phyloP scores from a whole-genome alignment of 2,888 invertebrate genomes.

The Eilema depressum region DNA sequence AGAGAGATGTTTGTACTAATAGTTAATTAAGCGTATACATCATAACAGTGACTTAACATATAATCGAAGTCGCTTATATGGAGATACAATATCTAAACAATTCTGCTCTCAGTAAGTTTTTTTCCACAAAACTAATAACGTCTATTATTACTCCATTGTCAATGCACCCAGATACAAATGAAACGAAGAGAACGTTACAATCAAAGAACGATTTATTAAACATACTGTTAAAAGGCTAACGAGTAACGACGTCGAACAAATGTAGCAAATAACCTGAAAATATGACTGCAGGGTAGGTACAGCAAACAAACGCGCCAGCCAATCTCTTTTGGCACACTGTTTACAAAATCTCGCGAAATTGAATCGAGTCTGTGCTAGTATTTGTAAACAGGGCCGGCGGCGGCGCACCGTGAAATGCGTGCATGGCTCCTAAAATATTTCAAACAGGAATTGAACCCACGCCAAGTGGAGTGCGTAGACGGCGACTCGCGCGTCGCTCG shows the following conservation, averaged over 20 bases:
- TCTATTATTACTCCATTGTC: neutral
- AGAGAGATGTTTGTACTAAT: constrained; percentile 57
- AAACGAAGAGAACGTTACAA: constrained; percentile 4
- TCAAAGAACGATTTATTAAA: constrained; percentile 50
- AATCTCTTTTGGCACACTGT: constrained; percentile 78
- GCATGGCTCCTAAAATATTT: constrained; percentile 84
- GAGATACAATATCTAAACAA: neutral
- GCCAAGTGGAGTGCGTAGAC: constrained; percentile 85
- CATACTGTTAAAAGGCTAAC: constrained; percentile 54
- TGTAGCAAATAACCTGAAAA: constrained; percentile 51
- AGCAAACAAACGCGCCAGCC: constrained; percentile 63
- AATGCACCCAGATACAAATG: neutral
- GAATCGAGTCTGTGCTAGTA: constrained; percentile 82
- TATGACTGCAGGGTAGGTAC: constrained; percentile 50
- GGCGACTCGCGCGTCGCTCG: constrained; percentile 75
- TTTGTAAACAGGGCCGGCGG: constrained; percentile 81
- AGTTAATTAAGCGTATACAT: constrained; percentile 49
- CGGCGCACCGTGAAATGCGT: constrained; percentile 63
- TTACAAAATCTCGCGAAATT: constrained; percentile 82
- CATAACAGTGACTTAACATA: constrained; percentile 51
- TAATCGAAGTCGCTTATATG: neutral
- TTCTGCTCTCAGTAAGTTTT: neutral
- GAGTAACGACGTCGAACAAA: constrained; percentile 43
- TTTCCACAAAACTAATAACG: neutral
- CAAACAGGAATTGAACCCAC: constrained; percentile 83